phyloP scores from a whole-genome alignment of 64 coral and sea anemone genomes.

The Actinia equina region DNA sequence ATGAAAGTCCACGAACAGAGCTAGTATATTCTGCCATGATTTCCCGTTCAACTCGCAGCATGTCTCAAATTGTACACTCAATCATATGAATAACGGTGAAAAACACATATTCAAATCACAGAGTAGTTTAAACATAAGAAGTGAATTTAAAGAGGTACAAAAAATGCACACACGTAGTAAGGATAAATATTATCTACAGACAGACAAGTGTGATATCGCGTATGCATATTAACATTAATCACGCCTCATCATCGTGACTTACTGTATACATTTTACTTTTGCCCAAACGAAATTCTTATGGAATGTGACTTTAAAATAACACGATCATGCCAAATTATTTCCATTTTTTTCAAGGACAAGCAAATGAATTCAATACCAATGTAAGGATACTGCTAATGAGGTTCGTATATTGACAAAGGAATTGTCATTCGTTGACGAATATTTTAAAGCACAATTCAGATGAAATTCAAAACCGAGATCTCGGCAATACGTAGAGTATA shows the following conservation, averaged over 20 bases:
- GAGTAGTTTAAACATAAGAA: too few relatives aligned
- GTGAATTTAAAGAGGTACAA: too few relatives aligned
- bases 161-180: background rate
- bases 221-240: background rate
- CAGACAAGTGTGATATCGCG: too few relatives aligned
- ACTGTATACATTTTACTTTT: background rate
- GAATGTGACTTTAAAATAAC: background rate
- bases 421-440: background rate
- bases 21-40: too few relatives aligned
- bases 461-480: too few relatives aligned
- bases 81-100: too few relatives aligned
- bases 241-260: background rate
- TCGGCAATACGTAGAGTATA: background rate
- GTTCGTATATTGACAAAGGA: background rate
- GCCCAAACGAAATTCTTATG: background rate
- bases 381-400: background rate
- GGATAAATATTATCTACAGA: background rate
- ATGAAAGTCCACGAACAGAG: too few relatives aligned
- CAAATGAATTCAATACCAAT: background rate
- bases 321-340: background rate
- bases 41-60: too few relatives aligned
- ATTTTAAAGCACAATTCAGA: background rate
- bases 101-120: too few relatives aligned
- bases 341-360: background rate
- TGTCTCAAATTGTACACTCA: too few relatives aligned